These are phyloP conservation scores for Halcyon chelicuti DNA, from an alignment of 2,797 vertebrate genomes.

Conservation along the genomic window DNA sequence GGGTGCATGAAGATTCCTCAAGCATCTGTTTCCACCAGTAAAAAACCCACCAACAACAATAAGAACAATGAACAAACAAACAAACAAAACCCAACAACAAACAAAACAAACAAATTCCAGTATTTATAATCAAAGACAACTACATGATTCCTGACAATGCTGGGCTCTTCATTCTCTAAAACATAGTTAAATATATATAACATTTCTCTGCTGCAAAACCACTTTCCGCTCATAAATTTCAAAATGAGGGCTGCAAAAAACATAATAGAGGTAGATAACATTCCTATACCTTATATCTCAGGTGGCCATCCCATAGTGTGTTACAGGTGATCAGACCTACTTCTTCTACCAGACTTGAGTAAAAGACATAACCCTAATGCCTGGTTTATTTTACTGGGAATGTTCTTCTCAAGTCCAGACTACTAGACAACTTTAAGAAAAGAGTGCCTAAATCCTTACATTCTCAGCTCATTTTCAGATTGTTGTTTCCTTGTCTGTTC, in stretches of 20 bases:
- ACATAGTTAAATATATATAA: background rate
- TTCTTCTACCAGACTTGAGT: background rate
- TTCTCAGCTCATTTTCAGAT: background rate
- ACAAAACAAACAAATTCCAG: background rate
- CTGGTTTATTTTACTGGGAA: background rate
- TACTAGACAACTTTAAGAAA: background rate
- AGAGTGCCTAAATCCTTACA: background rate
- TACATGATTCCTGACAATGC: background rate
- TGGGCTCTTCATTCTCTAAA: background rate
- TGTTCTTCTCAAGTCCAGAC: background rate
- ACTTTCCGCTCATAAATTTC: background rate
- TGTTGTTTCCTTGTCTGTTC: background rate
- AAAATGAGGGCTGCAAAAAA: background rate
- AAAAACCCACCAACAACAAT: background rate
- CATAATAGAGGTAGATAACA: accelerated
- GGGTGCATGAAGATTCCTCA: background rate
- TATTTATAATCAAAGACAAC: background rate
- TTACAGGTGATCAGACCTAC: background rate
- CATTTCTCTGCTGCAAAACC: background rate
- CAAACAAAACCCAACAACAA: background rate
- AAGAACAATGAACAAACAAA: background rate
- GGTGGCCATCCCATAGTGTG: too few species aligned
- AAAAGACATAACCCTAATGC: background rate
- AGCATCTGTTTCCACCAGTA: background rate
- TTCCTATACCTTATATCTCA: background rate